Evolutionary conservation across 2,797 vertebrate species (phyloP).

Genomic region (Pangasius krempfi): DNA sequence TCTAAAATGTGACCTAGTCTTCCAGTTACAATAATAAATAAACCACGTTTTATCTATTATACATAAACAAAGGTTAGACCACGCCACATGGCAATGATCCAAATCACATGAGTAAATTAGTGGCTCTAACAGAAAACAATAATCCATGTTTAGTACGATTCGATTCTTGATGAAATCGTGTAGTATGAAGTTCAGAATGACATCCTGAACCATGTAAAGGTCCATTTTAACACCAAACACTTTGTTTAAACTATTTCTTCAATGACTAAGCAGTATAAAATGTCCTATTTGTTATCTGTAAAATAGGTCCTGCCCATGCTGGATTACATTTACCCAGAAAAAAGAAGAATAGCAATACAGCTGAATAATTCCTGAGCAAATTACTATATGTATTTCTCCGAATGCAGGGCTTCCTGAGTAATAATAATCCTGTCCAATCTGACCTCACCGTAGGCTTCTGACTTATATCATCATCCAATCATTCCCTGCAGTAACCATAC

Average conservation of each 20-base stretch:
- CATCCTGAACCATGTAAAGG: not conserved
- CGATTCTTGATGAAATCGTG: not conserved
- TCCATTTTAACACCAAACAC: not conserved
- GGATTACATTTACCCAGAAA: not conserved
- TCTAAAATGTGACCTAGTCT: slow-evolving; percentile 23
- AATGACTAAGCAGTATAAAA: not conserved
- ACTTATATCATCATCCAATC: not conserved
- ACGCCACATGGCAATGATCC: not conserved
- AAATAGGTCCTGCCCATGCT: not conserved
- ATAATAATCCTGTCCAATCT: not conserved
- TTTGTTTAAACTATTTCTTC: not conserved
- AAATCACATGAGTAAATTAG: not conserved
- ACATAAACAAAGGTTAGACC: slow-evolving; percentile 32
- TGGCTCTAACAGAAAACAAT: slow-evolving; percentile 1
- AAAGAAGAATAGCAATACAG: not conserved
- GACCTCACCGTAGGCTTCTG: not conserved
- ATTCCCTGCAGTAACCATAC: not conserved
- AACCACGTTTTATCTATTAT: slow-evolving; percentile 12
- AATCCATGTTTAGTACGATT: not conserved
- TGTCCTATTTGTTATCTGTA: not conserved
- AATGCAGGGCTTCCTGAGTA: not conserved
- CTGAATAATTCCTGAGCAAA: not conserved
- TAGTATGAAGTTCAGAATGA: not conserved
- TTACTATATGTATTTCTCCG: not conserved
- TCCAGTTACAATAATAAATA: slow-evolving; percentile 38